Evolutionary conservation across 92 coral and sea anemone species (phyloP).

Genomic region (Scolanthus callimorphus): DNA sequence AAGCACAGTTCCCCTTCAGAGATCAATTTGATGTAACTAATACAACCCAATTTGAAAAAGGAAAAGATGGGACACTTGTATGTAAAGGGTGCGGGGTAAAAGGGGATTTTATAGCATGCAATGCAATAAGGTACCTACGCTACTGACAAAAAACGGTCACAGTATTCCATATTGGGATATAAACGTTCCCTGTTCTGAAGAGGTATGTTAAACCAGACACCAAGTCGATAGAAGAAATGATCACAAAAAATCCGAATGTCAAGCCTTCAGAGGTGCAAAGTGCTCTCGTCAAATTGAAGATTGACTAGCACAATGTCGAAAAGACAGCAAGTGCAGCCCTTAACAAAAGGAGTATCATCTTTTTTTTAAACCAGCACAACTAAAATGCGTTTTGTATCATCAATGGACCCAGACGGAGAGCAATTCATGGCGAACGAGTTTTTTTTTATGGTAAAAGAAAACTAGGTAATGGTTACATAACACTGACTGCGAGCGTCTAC

Average conservation of each 20-base stretch:
- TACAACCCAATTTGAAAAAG: conserved; percentile 39
- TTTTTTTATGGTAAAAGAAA: conserved; percentile 64
- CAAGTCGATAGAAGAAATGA: conserved; percentile 19
- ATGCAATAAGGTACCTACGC: conserved; percentile 37
- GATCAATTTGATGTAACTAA: conserved; percentile 47
- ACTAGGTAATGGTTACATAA: conserved; percentile 32
- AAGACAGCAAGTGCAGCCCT: conserved; percentile 19
- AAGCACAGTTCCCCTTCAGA: conserved; percentile 35
- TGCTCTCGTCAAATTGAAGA: conserved; percentile 21
- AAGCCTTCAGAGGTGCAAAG: conserved; percentile 40
- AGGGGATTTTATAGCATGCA: conserved; percentile 29
- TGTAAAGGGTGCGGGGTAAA: conserved; percentile 39
- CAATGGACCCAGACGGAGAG: conserved; percentile 36
- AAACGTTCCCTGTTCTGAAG: conserved; percentile 52
- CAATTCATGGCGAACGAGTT: conserved; percentile 36
- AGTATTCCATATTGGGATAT: conserved; percentile 51
- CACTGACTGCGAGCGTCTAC: conserved; percentile 47
- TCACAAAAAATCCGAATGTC: conserved; percentile 32
- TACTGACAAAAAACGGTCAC: conserved; percentile 38
- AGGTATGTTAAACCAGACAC: conserved; percentile 4
- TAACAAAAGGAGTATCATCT: conserved; percentile 34
- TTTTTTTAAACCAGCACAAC: too few relatives aligned
- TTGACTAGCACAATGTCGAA: conserved; percentile 47
- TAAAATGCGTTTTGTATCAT: too few relatives aligned
- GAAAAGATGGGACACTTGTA: background rate